Evolutionary conservation across 2,113 vertebrate genomes (phyloP), one percentile per base, ranked within the genome.

Genomic region (Machaerirhynchus nigripectus): DNA sequence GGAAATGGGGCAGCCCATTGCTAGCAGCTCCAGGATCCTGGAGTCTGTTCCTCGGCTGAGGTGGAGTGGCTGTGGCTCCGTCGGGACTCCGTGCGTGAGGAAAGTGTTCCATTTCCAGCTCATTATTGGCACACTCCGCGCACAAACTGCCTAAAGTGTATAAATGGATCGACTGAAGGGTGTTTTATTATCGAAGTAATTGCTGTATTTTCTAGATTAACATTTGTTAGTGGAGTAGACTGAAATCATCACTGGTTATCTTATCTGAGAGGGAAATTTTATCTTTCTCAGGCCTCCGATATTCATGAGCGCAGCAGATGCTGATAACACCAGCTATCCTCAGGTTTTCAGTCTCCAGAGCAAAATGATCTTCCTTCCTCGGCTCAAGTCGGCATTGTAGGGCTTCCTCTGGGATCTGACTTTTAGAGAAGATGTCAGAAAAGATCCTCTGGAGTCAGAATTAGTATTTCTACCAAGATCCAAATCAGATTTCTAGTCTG

Each of bases 341-440:
- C 83, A 59, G 78, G 77, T 95, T 93, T 93, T 79, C 20, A 8
- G 79, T 78, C 89, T 94, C 88, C 88, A 87, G 83, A 95, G 90
- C 73, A 78, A 87, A 95, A 78, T 35, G 52, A 87, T 92, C 75
- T 76, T 77, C 57, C 63, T 71, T 83, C 84, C 61, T 69, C 63
- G 39, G 53, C 61, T 92, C 87, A 12, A 56, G 64, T 42, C 2
- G 7, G 35, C 53, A 24, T 60, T 46, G 10, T 1, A 59, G 86
- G 70, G 13, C 86, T 93, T 96, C 39, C 65, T 84, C 26, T 2
- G 47, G 92, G 82, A 73, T 67, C 67, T 93, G 87, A 84, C 76
- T 94, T 67, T 35, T 55, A 28, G 35, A 28, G 61, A 81, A 90
- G 35, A 24, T 1, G 1, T 79, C 56, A 71, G 33, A 71, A 90